Evolutionary conservation across 2,113 vertebrate species (phyloP), one percentile per base, ranked within the genome.

Genomic region (Tricholaema leucomelas): DNA sequence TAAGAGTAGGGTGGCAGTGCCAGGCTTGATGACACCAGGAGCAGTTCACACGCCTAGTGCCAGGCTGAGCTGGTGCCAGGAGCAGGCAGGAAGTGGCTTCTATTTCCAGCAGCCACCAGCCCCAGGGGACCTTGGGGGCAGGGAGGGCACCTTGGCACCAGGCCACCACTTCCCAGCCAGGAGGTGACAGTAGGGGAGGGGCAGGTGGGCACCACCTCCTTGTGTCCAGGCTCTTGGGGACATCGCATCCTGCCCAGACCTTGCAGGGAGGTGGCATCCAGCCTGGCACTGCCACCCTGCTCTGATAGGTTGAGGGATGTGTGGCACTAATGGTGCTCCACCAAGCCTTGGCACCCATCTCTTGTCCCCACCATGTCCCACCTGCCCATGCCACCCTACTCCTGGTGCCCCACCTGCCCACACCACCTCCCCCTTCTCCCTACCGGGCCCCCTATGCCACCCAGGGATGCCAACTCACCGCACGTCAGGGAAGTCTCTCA

Each of bases 401-500:
- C 17, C 24, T 10, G 6, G 13, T 15, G 31, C 35, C 24, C 11
- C 24, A 24, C n/a, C 23, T 24, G 19, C 19, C 17, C 19, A 11
- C 24, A 20, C 35, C 59, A 33, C 31, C 58, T 8, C 5, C 0
- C 31, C 20, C 58, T 6, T 9, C 30, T 52, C 65, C 42, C 33
- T 12, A 3, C 1, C 23, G 35, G 28, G 28, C 23, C 9, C 27
- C 23, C 1, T 1, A 9, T 25, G 42, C 5, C 76, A 52, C n/a
- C 70, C 58, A 8, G 42, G 42, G 42, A 30, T 56, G 55, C 19
- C 58, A 90, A 21, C 97, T 95, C 95, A 99, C 99, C 98, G 97
- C 86, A 99, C 88, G 3, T 99, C 99, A 0, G 99, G 99, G 95
- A 99, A 99, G 96, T 99, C 98, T 7, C 97, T 81, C 61, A 98